Conservation (phyloP, 2,888 invertebrate genomes). For the Lucinisca nassula region DNA sequence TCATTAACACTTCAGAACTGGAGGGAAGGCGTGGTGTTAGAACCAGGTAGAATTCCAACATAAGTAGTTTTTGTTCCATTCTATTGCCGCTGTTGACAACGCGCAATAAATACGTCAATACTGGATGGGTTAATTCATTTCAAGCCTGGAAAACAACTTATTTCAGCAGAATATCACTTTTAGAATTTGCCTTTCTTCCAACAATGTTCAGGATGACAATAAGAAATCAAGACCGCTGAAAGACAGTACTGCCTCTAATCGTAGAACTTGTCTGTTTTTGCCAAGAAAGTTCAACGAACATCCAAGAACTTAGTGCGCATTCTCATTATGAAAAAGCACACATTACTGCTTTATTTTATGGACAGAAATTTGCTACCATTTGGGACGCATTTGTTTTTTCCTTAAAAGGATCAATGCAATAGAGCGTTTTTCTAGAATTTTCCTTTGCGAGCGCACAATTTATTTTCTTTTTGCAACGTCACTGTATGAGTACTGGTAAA, state of each 20-base stretch:
- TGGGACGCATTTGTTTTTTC: too few relatives aligned
- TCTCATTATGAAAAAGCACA: too few relatives aligned
- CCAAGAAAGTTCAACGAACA: neutral
- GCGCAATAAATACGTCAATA: neutral
- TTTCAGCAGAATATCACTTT: neutral
- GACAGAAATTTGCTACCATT: too few relatives aligned
- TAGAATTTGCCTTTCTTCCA: neutral
- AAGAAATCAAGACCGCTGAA: neutral
- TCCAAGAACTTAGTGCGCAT: too few relatives aligned
- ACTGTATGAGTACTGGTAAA: too few relatives aligned
- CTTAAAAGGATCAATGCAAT: too few relatives aligned
- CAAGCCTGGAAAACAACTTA: neutral
- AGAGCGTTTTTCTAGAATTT: too few relatives aligned
- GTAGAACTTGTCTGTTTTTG: neutral
- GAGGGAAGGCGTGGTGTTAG: neutral
- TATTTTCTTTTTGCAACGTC: too few relatives aligned
- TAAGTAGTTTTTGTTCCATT: conserved; percentile 13
- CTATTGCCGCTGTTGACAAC: conserved; percentile 2
- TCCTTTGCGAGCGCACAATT: too few relatives aligned
- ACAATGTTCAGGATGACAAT: neutral
- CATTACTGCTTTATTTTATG: too few relatives aligned
- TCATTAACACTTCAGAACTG: neutral
- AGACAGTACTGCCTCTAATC: neutral
- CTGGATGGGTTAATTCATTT: neutral
- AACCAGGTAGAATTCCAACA: neutral